These are phyloP conservation scores for Heterodera filipjevi DNA, from an alignment of 2,888 invertebrate genomes.

Conservation along the genomic window DNA sequence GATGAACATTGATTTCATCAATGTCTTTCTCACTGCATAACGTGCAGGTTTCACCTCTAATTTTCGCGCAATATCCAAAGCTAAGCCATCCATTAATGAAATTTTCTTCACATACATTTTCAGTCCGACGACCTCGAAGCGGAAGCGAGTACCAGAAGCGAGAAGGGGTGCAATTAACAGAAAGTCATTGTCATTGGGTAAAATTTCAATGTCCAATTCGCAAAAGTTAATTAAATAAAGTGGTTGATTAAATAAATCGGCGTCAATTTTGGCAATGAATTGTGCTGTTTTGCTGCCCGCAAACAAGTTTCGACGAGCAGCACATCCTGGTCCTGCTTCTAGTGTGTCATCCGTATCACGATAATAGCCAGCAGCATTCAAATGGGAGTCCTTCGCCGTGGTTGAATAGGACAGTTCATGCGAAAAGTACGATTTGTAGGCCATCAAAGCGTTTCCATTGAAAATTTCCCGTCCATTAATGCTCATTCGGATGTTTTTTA, in stretches of 20 bases:
- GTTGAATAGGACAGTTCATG: background rate
- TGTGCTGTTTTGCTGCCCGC: slow-evolving; percentile 9
- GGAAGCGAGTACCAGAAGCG: background rate
- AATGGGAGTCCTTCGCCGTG: slow-evolving; percentile 2
- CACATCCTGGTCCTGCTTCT: background rate
- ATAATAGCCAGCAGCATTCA: background rate
- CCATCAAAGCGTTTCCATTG: background rate
- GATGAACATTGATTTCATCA: slow-evolving; percentile 27
- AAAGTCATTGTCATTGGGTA: background rate
- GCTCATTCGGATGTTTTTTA: background rate
- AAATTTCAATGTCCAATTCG: slow-evolving; percentile 6
- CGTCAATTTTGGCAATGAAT: slow-evolving; percentile 17
- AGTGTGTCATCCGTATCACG: background rate
- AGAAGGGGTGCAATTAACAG: background rate
- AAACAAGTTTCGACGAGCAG: background rate
- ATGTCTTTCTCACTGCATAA: slow-evolving; percentile 22
- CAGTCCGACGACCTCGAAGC: background rate
- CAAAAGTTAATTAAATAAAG: slow-evolving; percentile 5
- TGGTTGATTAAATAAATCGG: slow-evolving; percentile 14
- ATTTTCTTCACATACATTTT: slow-evolving; percentile 10
- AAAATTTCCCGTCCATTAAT: slow-evolving; percentile 6
- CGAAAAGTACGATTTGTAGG: background rate
- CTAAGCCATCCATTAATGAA: slow-evolving; percentile 22
- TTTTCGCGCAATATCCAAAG: slow-evolving; percentile 26
- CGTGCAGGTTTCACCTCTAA: slow-evolving; percentile 17